Conservation (phyloP, 2,113 vertebrate species). For the Oncorhynchus nerka region DNA sequence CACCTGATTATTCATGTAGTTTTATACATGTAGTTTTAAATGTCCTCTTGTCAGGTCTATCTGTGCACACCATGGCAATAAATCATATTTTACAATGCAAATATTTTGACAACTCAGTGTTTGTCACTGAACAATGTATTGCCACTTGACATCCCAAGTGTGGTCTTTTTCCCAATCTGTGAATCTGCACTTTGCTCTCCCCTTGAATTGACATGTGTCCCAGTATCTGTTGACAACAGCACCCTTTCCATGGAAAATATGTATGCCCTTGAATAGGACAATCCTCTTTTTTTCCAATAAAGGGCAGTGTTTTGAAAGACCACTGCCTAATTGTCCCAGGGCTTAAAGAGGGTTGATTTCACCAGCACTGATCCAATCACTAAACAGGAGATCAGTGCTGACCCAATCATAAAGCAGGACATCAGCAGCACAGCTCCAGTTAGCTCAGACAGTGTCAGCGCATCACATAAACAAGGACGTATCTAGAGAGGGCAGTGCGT, state of each 20-base stretch:
- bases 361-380: conserved; percentile 49
- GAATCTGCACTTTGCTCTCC: not conserved
- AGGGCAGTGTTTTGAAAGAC: conserved; percentile 9
- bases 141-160: not conserved
- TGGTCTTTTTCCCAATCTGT: not conserved
- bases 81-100: not conserved
- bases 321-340: conserved; percentile 16
- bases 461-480: conserved; percentile 23
- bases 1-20: too few relatives aligned
- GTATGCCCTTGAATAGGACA: not conserved
- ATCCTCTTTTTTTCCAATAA: not conserved
- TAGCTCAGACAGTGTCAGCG: conserved; percentile 23
- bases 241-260: not conserved
- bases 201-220: not conserved
- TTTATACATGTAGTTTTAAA: too few relatives aligned
- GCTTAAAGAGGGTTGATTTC: conserved; percentile 41
- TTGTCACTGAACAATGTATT: not conserved
- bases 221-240: not conserved
- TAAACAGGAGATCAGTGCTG: conserved; percentile 51
- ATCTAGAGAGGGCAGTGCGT: conserved; percentile 20
- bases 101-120: not conserved
- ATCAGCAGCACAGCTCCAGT: conserved; percentile 36
- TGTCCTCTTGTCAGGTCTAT: too few relatives aligned
- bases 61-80: too few relatives aligned
- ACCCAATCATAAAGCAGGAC: conserved; percentile 60